Evolutionary conservation across 2,888 invertebrate species (phyloP), one percentile per base, ranked within the genome.

Genomic region (Drosophila histrio): DNA sequence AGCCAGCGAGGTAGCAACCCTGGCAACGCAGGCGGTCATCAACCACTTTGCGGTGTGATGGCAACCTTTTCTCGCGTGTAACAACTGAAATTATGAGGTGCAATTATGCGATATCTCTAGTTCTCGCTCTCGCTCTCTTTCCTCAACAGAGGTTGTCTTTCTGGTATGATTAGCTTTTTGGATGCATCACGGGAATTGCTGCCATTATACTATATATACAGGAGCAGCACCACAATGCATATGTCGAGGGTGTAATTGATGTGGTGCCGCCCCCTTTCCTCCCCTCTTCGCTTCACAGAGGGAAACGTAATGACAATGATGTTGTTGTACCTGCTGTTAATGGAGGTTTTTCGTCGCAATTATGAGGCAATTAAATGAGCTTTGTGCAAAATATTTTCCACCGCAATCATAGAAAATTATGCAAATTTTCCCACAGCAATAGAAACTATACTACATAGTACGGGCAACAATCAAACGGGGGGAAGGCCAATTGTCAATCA

Each of bases 141-240:
- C 9, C 0, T 6, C 21, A 4, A 3, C 17, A 1, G 34, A 3
- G 11, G 28, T 41, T 58, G 13, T 21, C 58, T 63, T 52, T 72
- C 44, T 46, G 47, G 77, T 61, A 73, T 81, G 85, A 85, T 85
- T 82, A 82, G 82, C 82, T 85, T 85, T 82, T 79, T 85, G 85
- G 82, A 54, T 68, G 79, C 67, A 62, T 49, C 32, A 11, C 44
- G 75, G 64, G 62, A 82, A 79, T 70, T 77, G 60, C 32, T 13
- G 72, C 46, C 67, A 83, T 77, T 80, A 77, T 74, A 54, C 56
- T 59, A 66, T 34, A 66, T 34, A 52, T 72, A 39, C 63, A 24
- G 43, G 47, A 28, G 22, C 41, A 39, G 53, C 53, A 36, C 52
- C 61, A 44, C 47, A 54, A 17, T 46, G 62, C 62, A 70, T 59